A percentile compares a stretch with the other conserved stretches of the same genome.
These are phyloP conservation scores for Ceyx erithaca DNA, from an alignment of 2,797 vertebrate species.

Conservation along the genomic window DNA sequence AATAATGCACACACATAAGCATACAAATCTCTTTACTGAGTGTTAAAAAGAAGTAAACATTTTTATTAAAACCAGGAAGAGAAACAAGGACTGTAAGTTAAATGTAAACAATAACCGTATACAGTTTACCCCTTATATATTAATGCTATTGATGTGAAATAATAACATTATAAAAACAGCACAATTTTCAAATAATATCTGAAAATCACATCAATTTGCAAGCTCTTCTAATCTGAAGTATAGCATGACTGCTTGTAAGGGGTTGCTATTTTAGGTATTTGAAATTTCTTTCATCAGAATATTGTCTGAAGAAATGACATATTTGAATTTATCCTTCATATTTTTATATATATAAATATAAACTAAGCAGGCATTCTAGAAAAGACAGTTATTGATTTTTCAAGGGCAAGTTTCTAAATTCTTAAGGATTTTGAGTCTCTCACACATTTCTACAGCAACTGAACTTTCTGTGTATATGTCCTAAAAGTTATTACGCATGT, in stretches of 20 bases:
- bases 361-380: neutral
- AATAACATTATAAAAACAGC: neutral
- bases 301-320: neutral
- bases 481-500: neutral
- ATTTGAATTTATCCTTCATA: neutral
- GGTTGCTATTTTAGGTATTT: neutral
- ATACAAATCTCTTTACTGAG: conserved; percentile 12
- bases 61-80: neutral
- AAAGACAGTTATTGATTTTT: neutral
- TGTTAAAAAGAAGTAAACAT: neutral
- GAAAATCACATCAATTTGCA: conserved; percentile 9
- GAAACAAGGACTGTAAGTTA: neutral
- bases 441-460: neutral
- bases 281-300: conserved; percentile 18
- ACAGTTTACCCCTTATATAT: conserved; percentile 6
- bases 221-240: neutral
- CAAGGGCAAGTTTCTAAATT: neutral
- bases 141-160: conserved; percentile 7
- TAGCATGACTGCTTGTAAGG: neutral
- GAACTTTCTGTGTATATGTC: neutral
- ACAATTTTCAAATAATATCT: neutral
- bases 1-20: neutral
- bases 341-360: neutral
- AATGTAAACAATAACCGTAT: neutral
- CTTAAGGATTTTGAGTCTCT: neutral